These are phyloP conservation scores for Paratrypauchen microcephalus DNA, from an alignment of 2,797 vertebrate species.

Conservation along the genomic window DNA sequence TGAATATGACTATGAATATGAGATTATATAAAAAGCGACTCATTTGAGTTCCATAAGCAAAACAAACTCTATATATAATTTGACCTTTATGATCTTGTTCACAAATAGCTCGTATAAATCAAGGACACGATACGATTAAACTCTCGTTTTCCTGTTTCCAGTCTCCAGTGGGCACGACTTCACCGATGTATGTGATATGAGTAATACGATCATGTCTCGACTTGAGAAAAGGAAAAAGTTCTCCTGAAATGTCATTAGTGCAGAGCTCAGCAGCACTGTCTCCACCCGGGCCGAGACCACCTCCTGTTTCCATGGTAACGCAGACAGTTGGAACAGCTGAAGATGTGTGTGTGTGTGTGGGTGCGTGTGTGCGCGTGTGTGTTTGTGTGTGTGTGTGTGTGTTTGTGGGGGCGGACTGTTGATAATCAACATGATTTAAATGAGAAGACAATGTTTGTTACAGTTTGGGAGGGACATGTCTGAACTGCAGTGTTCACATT, in stretches of 20 bases:
- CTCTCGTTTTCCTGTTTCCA: conserved; percentile 10
- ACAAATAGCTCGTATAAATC: background rate
- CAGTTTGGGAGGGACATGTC: conserved; percentile 24
- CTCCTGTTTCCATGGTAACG: conserved; percentile 83
- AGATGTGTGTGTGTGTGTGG: conserved; percentile 25
- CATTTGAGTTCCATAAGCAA: background rate
- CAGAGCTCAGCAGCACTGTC: conserved; percentile 68
- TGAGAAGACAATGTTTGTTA: conserved; percentile 40
- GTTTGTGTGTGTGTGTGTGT: conserved; percentile 8
- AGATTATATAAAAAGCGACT: background rate
- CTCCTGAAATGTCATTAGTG: conserved; percentile 73
- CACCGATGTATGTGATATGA: conserved; percentile 31
- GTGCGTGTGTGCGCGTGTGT: conserved; percentile 1
- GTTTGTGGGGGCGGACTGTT: conserved; percentile 29
- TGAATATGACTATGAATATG: background rate
- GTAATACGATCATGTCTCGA: conserved; percentile 45
- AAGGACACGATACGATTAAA: background rate
- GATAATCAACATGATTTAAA: conserved; percentile 54
- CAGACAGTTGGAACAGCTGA: conserved; percentile 66
- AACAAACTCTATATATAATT: too few relatives aligned
- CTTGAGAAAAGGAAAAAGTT: conserved; percentile 63
- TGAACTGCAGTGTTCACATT: conserved; percentile 41
- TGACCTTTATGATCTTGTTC: background rate
- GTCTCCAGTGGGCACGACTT: conserved; percentile 21
- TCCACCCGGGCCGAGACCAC: conserved; percentile 72